Evolutionary conservation across 2,888 invertebrate genomes (phyloP), one percentile per base, ranked within the genome.

Genomic region (Philereme transversata): DNA sequence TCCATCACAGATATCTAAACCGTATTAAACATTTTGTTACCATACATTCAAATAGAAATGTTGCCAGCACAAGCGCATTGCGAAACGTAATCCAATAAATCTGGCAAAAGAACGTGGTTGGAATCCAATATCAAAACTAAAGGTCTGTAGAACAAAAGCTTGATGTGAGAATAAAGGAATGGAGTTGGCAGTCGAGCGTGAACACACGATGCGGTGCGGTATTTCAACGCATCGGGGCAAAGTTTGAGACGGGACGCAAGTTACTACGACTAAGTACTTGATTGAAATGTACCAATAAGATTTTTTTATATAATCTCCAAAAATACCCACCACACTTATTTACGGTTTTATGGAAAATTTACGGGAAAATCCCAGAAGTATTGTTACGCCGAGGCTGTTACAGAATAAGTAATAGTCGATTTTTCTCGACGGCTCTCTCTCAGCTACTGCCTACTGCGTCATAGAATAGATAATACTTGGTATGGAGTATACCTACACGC

Each of bases 101-200:
- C 76, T 76, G 70, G 70, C 66, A 71, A 71, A 74, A 72, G 72
- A 71, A 77, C 79, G 78, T 78, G 78, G 73, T 74, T 67, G 64
- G 79, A 79, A 83, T 78, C 73, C 81, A 77, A 82, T 80, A 82
- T 77, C 75, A 78, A 78, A 79, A 81, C 78, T 78, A 77, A 78
- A 79, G 76, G 76, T 75, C 81, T 79, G 66, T 77, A 79, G 79
- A 82, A 83, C 81, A 83, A 84, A 83, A 83, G 80, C 76, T 76
- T 83, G 82, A 81, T 82, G 77, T 72, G 74, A 71, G 77, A 78
- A 82, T 82, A 81, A 82, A 82, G 77, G 78, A 81, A 79, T 76
- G 76, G 78, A 77, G 67, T 68, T 82, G 72, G 75, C 72, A 76
- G 72, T 75, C 64, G 45, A 40, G 35, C 33, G 34, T 33, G 4